Percentiles rank a stretch among this genome's conserved stretches.
These are phyloP conservation scores for Drosophila oshimai DNA, from an alignment of 1,140 invertebrate genomes.

Conservation along the genomic window DNA sequence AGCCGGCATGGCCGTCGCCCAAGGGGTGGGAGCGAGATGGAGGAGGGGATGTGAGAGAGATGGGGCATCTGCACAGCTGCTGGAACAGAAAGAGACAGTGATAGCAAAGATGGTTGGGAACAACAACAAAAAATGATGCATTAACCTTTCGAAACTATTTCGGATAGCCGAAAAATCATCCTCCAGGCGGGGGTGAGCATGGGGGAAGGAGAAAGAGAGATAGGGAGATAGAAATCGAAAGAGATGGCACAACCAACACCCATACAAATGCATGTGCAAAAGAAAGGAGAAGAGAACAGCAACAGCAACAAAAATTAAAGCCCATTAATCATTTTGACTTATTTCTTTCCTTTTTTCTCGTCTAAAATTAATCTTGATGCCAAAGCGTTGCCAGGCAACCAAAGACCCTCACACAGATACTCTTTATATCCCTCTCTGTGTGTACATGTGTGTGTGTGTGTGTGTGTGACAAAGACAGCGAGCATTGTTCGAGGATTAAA, in stretches of 20 bases:
- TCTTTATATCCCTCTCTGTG: background rate
- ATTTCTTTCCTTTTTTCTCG: slow-evolving; percentile 79
- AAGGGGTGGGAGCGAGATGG: slow-evolving; percentile 8
- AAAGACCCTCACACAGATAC: slow-evolving; percentile 35
- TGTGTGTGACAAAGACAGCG: slow-evolving; percentile 13
- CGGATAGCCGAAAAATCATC: slow-evolving; percentile 28
- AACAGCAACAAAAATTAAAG: slow-evolving; percentile 73
- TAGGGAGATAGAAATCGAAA: background rate
- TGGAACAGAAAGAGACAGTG: slow-evolving; percentile 5
- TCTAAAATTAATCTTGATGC: slow-evolving; percentile 82
- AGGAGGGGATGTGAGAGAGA: background rate
- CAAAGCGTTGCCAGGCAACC: slow-evolving; percentile 61
- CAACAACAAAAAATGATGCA: slow-evolving; percentile 41
- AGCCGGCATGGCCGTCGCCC: slow-evolving; percentile 29
- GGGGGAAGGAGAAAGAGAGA: background rate
- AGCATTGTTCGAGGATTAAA: slow-evolving; percentile 57
- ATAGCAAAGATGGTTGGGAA: slow-evolving; percentile 47
- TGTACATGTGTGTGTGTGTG: background rate
- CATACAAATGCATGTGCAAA: slow-evolving; percentile 15
- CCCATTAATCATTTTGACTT: slow-evolving; percentile 82
- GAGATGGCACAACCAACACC: background rate
- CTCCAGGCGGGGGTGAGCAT: slow-evolving; percentile 18
- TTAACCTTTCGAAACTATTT: slow-evolving; percentile 61
- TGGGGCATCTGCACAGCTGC: background rate
- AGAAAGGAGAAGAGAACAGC: slow-evolving; percentile 14